These are phyloP conservation scores for Crematogaster levior DNA, from an alignment of 2,888 invertebrate genomes.

Conservation along the genomic window DNA sequence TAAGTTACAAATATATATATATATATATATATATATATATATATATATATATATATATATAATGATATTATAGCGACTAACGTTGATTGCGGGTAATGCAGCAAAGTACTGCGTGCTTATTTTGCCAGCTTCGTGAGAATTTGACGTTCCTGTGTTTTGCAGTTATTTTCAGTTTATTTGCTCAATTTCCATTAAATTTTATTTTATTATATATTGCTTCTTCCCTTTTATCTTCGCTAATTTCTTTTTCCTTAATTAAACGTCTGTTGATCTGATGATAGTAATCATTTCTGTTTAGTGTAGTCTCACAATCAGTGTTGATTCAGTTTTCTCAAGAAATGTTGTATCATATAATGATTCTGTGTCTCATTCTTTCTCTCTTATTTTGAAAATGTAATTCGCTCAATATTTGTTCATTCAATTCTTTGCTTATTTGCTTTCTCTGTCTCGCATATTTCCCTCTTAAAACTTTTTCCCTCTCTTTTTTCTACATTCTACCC, in stretches of 20 bases:
- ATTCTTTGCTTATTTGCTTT: not conserved
- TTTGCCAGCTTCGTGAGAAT: constrained; percentile 5
- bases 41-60: not conserved
- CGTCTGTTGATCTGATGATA: not conserved
- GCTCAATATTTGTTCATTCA: constrained; percentile 15
- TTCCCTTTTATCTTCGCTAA: too few species aligned
- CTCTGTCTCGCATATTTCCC: not conserved
- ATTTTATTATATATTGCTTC: not conserved
- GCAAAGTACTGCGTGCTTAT: constrained; percentile 29
- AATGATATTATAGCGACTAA: constrained; percentile 17
- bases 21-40: not conserved
- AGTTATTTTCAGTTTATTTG: constrained; percentile 22
- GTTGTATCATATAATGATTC: not conserved
- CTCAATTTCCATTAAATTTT: constrained; percentile 24
- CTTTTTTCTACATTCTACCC: not conserved
- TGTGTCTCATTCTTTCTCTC: not conserved
- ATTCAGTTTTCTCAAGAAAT: constrained; percentile 1
- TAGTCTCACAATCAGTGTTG: not conserved
- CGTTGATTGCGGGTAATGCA: constrained; percentile 29
- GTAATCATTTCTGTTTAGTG: constrained; percentile 12
- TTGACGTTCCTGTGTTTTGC: constrained; percentile 9
- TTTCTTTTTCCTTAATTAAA: not conserved
- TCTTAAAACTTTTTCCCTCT: not conserved
- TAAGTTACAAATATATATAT: constrained; percentile 5
- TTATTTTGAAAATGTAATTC: not conserved